Percentiles rank a stretch among this genome's conserved stretches.
phyloP scores from a whole-genome alignment of 2,888 invertebrate species.

The Tipula confusa region DNA sequence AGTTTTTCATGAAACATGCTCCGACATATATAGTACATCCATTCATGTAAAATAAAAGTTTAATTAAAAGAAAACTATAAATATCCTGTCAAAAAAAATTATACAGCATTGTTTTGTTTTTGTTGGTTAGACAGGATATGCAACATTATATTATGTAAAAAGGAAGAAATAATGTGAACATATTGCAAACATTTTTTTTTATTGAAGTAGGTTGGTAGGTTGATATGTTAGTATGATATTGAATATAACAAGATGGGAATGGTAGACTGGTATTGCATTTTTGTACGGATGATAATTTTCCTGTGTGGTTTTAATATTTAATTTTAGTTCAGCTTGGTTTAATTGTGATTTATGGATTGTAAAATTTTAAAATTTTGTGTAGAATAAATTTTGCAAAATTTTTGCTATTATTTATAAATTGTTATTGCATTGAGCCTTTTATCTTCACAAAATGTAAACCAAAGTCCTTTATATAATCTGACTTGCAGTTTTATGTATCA shows the following conservation, averaged over 20 bases:
- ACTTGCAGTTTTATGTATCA: too few relatives aligned
- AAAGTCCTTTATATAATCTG: too few relatives aligned
- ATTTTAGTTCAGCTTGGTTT: background rate
- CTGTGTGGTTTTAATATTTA: background rate
- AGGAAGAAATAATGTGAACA: background rate
- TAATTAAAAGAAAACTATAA: background rate
- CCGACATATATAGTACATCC: too few relatives aligned
- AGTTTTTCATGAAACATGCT: background rate
- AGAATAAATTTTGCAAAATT: too few relatives aligned
- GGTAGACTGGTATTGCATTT: background rate
- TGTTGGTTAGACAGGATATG: background rate
- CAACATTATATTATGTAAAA: background rate
- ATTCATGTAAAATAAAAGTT: background rate
- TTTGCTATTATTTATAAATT: too few relatives aligned
- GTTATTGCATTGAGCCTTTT: too few relatives aligned
- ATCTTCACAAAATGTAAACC: too few relatives aligned
- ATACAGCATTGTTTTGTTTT: background rate
- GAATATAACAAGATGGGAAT: background rate
- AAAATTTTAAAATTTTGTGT: too few relatives aligned
- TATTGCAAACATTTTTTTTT: background rate
- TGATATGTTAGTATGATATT: too few relatives aligned
- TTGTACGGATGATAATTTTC: background rate
- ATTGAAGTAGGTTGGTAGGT: background rate
- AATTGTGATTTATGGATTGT: background rate
- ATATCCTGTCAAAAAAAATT: background rate